Conservation (phyloP, 2,797 vertebrate genomes). For the Todus mexicanus region DNA sequence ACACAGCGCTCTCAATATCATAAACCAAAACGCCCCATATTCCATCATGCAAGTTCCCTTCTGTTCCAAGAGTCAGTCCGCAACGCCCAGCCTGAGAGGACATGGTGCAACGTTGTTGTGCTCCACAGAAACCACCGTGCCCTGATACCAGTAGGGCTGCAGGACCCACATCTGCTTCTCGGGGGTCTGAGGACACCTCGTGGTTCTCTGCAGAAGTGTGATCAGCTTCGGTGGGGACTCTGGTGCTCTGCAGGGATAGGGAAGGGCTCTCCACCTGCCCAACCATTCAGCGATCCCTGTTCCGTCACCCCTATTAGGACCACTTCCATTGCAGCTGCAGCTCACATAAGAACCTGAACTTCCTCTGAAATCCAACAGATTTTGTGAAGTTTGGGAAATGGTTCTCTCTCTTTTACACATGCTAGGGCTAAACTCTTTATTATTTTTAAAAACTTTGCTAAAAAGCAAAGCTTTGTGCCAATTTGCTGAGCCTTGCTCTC, state of each 20-base stretch:
- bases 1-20: too few relatives aligned
- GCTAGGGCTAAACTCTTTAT: background rate
- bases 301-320: too few relatives aligned
- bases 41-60: background rate
- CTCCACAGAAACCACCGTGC: background rate
- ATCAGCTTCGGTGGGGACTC: accelerated
- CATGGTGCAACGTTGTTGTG: accelerated
- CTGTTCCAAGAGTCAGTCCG: background rate
- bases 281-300: accelerated
- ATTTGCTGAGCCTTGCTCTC: background rate
- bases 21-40: too few relatives aligned
- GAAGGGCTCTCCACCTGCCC: too few relatives aligned
- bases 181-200: too few relatives aligned
- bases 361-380: background rate
- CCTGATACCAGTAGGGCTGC: accelerated
- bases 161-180: background rate
- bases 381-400: background rate
- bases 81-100: accelerated
- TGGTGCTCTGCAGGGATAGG: accelerated
- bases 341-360: background rate
- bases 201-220: background rate
- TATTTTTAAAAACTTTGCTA: background rate
- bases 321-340: background rate
- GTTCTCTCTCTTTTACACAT: background rate
- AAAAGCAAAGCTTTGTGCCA: background rate